Evolutionary conservation across 2,113 vertebrate genomes (phyloP), one percentile per base, ranked within the genome.

Genomic region (Baryphthengus martii): DNA sequence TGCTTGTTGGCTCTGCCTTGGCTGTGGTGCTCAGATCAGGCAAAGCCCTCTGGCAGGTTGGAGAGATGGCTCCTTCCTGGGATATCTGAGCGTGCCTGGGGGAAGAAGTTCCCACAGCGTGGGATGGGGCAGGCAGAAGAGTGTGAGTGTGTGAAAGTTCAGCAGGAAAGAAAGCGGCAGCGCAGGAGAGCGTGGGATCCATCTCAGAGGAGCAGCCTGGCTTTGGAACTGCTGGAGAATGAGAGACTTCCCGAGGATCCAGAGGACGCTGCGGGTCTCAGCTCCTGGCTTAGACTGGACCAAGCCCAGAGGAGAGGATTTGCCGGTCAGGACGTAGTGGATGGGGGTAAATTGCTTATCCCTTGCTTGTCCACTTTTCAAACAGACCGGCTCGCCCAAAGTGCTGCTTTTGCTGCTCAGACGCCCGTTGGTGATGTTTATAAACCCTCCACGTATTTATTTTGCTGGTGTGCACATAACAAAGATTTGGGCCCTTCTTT

Each of bases 391-490:
- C 13, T 56, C 8, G 6, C 40, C 28, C 26, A 28, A 7, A 14
- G 29, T 18, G 76, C 17, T 21, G 42, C 21, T 3, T 25, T 10
- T 44, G 59, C 68, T 59, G 37, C 87, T 67, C 37, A 13, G 2
- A 19, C 35, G 12, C 13, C 56, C 12, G 13, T 7, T 21, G 76
- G 25, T 33, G 59, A 21, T 10, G 35, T 13, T 40, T 21, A 16
- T 11, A 29, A 55, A 40, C 40, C 26, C 39, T 10, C 2, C 15
- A 5, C 8, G n/a, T 19, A 13, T n/a, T 63, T 6, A 1, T 49
- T 31, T 47, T 24, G 29, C 20, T 4, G 1, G 21, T 1, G 3
- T 50, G 37, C 37, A 58, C 26, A 0, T 14, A 11, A 9, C 4
- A 21, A 18, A 23, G 68, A 2, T 52, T 10, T 4, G 23, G 59